Percentiles rank a stretch among this genome's conserved stretches.
Conservation (phyloP, 1,140 invertebrate genomes). For the Drosophila murphyi region DNA sequence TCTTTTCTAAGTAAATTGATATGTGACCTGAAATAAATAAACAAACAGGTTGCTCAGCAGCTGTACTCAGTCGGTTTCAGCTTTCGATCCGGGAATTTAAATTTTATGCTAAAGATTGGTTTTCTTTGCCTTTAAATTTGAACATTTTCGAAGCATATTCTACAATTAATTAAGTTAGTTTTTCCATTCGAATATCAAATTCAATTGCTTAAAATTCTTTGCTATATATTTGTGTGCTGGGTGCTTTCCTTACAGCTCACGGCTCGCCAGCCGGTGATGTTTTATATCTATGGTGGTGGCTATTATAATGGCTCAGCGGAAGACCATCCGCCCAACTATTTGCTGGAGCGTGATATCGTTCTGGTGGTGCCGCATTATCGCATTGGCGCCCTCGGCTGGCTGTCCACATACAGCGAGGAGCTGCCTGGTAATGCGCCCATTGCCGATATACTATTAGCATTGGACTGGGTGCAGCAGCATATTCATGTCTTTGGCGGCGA, state of each 20-base stretch:
- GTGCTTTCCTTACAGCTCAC: slow-evolving; percentile 43
- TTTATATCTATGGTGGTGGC: slow-evolving; percentile 83
- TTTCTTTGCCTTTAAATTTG: no score
- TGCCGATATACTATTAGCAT: slow-evolving; percentile 81
- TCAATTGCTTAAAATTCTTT: not conserved
- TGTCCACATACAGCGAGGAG: slow-evolving; percentile 81
- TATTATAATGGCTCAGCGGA: slow-evolving; percentile 84
- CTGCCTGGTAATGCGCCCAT: slow-evolving; percentile 78
- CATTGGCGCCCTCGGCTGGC: slow-evolving; percentile 86
- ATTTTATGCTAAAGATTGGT: no score
- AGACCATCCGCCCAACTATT: slow-evolving; percentile 89
- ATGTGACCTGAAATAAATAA: not conserved
- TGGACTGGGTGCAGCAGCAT: slow-evolving; percentile 88
- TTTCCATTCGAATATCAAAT: no score
- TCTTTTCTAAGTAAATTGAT: not conserved
- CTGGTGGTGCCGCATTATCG: slow-evolving; percentile 93
- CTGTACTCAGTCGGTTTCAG: not conserved
- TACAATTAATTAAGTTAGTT: no score
- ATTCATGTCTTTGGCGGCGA: slow-evolving; percentile 89
- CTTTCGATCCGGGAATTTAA: not conserved
- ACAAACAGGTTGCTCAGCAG: not conserved
- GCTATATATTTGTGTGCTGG: not conserved
- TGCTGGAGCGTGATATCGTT: slow-evolving; percentile 91
- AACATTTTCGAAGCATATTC: no score
- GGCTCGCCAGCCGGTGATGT: slow-evolving; percentile 72